phyloP scores from a whole-genome alignment of 1,140 invertebrate genomes.

The Pachypsylla venusta region DNA sequence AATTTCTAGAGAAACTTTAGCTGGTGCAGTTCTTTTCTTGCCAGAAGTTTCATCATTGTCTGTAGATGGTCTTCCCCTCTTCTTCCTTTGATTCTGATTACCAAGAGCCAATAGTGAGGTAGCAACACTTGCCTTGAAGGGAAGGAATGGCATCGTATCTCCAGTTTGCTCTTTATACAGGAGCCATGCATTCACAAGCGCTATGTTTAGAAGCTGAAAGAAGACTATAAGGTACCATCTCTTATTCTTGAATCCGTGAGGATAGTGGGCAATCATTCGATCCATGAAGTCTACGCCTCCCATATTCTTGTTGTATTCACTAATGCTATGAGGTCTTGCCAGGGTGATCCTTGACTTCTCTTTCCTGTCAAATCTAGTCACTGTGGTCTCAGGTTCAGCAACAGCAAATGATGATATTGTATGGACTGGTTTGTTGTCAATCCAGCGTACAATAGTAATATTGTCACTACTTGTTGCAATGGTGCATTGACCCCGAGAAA shows the following conservation, averaged over 20 bases:
- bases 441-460: slow-evolving; percentile 20
- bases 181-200: slow-evolving; percentile 17
- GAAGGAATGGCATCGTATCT: background rate
- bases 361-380: slow-evolving; percentile 18
- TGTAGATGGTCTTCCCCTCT: background rate
- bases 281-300: slow-evolving; percentile 27
- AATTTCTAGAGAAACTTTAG: background rate
- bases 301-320: slow-evolving; percentile 27
- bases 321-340: slow-evolving; percentile 21
- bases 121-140: background rate
- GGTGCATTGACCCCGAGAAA: slow-evolving; percentile 4
- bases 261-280: slow-evolving; percentile 21
- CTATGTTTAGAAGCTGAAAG: slow-evolving; percentile 18
- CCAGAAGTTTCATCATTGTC: background rate
- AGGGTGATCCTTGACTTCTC: slow-evolving; percentile 21
- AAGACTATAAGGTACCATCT: slow-evolving; percentile 18
- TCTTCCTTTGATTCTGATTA: background rate
- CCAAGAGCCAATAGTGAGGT: background rate
- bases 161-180: slow-evolving; percentile 14
- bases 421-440: slow-evolving; percentile 18
- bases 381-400: slow-evolving; percentile 17
- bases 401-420: slow-evolving; percentile 22
- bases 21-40: background rate
- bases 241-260: slow-evolving; percentile 19
- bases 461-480: slow-evolving; percentile 16